A percentile compares a stretch with the other conserved stretches of the same genome.
phyloP scores from a whole-genome alignment of 2,797 vertebrate species.

The Syndactyla subalaris region DNA sequence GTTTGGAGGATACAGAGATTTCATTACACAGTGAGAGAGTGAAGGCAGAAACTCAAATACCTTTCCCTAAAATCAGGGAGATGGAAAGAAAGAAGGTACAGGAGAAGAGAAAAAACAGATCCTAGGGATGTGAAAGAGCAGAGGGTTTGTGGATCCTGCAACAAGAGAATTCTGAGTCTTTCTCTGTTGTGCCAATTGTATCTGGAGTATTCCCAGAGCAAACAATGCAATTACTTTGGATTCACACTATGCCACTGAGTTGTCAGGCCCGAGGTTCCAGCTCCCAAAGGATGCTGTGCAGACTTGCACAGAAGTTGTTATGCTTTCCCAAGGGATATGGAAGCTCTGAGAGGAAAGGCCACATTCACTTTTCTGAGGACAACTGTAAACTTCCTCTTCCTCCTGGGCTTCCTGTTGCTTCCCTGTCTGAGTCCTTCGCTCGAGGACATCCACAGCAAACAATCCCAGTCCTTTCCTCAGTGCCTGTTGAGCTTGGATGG shows the following conservation, averaged over 20 bases:
- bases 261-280: conserved; percentile 25
- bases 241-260: neutral
- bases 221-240: conserved; percentile 51
- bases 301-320: conserved; percentile 14
- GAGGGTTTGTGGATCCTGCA: neutral
- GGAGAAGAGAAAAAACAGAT: neutral
- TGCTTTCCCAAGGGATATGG: conserved; percentile 1
- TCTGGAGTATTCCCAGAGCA: conserved; percentile 46
- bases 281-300: conserved; percentile 1
- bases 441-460: neutral
- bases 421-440: neutral
- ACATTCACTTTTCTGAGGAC: neutral
- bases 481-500: neutral
- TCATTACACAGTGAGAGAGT: neutral
- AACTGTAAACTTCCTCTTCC: conserved; percentile 32
- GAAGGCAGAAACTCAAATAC: neutral
- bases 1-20: neutral
- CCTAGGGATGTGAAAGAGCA: neutral
- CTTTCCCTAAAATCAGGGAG: neutral
- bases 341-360: neutral
- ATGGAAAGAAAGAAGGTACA: neutral
- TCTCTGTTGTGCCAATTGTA: neutral
- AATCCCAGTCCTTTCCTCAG: neutral
- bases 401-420: neutral
- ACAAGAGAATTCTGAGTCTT: neutral